These are phyloP conservation scores for Nesometra sesokonis DNA, from an alignment of 35 echinoderm and acorn worm genomes.

Conservation along the genomic window DNA sequence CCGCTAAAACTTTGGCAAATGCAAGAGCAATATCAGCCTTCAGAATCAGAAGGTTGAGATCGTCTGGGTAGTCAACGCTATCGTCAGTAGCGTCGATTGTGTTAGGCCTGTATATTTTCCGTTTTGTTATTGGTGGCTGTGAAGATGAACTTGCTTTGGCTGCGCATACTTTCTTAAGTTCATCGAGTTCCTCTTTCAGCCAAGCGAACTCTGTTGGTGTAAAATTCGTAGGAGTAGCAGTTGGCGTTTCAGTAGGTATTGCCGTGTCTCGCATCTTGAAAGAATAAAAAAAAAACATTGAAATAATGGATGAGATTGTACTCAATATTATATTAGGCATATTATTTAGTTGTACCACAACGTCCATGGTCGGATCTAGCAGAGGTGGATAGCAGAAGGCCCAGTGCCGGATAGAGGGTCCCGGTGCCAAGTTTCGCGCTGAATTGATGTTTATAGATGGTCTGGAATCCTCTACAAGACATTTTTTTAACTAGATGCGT, in stretches of 20 bases:
- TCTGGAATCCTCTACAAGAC: no score
- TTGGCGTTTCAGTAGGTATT: background rate
- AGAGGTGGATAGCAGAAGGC: no score
- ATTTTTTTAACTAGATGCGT: no score
- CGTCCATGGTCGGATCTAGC: no score
- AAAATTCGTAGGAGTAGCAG: background rate
- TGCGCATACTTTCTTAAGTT: background rate
- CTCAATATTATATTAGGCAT: no score
- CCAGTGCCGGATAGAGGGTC: no score
- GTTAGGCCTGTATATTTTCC: background rate
- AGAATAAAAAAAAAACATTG: no score
- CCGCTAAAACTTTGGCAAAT: background rate
- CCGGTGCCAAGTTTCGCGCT: no score
- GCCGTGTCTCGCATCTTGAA: background rate
- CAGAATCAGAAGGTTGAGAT: background rate
- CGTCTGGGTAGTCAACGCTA: background rate
- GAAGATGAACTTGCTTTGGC: background rate
- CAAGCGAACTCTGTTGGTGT: background rate
- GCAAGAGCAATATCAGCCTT: background rate
- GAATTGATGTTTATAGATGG: no score
- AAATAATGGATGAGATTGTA: no score
- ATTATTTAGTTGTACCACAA: no score
- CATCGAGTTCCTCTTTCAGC: background rate
- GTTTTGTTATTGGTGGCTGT: background rate
- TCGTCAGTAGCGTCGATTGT: background rate